A percentile compares a stretch with the other conserved stretches of the same genome.
These are phyloP conservation scores for Sitta carolinensis DNA, from an alignment of 2,797 vertebrate genomes.

Conservation along the genomic window DNA sequence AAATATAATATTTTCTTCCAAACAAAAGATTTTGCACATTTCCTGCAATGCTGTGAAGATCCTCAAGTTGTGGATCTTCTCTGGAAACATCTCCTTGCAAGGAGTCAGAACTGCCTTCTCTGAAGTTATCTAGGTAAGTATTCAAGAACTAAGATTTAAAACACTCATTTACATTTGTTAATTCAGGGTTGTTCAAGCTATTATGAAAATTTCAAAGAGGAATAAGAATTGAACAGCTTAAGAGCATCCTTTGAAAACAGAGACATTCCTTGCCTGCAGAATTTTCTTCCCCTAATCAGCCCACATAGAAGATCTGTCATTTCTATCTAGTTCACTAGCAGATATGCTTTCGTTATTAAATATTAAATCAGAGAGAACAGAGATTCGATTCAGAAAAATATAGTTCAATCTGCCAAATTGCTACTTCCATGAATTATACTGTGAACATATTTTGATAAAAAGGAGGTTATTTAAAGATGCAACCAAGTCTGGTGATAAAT, in stretches of 20 bases:
- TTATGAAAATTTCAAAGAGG: background rate
- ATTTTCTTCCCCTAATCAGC: constrained; percentile 29
- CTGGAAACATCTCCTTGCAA: background rate
- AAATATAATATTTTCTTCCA: background rate
- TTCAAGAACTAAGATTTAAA: background rate
- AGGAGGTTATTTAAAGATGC: constrained; percentile 62
- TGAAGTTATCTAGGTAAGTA: background rate
- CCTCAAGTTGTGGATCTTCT: background rate
- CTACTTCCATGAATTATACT: constrained; percentile 53
- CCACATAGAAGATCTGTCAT: constrained; percentile 41
- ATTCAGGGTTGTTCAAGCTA: constrained; percentile 38
- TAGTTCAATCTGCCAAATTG: constrained; percentile 27
- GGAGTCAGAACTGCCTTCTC: background rate
- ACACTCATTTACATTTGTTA: constrained; percentile 44
- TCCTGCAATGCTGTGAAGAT: background rate
- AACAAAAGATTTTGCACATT: background rate
- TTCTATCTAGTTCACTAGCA: constrained; percentile 39
- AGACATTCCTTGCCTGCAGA: constrained; percentile 24
- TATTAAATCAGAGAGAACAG: constrained; percentile 42
- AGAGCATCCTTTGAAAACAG: constrained; percentile 42
- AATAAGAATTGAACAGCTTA: background rate
- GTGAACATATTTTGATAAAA: constrained; percentile 52
- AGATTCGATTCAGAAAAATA: constrained; percentile 26
- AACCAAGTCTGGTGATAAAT: constrained; percentile 67
- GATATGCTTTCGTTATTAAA: constrained; percentile 39